These are phyloP conservation scores for Argentina silus DNA, from an alignment of 2,797 vertebrate genomes.

Conservation along the genomic window DNA sequence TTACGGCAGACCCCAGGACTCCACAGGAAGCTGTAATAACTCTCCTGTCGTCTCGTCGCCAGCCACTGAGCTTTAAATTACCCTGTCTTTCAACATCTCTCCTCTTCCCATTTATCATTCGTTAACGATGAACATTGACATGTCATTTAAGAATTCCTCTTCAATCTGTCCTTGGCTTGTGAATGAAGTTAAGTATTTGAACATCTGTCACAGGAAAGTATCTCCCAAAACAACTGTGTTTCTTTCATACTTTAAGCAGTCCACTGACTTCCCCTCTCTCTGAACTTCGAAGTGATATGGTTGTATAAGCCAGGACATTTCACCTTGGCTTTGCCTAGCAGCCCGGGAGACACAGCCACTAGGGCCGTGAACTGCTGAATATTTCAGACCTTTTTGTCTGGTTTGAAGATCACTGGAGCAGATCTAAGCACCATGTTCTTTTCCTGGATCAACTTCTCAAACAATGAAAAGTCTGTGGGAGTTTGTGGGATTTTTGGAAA, in stretches of 20 bases:
- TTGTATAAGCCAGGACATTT: too few relatives aligned
- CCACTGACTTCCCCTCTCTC: background rate
- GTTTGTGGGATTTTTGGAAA: too few relatives aligned
- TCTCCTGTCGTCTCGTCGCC: background rate
- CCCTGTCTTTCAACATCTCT: background rate
- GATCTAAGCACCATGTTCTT: constrained; percentile 34
- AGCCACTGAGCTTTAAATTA: background rate
- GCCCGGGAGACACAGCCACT: constrained; percentile 16
- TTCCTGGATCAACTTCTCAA: background rate
- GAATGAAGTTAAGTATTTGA: background rate
- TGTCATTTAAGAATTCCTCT: background rate
- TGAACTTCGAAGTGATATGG: background rate
- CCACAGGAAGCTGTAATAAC: constrained; percentile 19
- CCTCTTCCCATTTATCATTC: background rate
- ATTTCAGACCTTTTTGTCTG: constrained; percentile 45
- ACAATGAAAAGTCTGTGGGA: constrained; percentile 5
- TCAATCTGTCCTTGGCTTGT: background rate
- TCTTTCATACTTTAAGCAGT: background rate
- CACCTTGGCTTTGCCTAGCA: too few relatives aligned
- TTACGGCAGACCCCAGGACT: constrained; percentile 7
- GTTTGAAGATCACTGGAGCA: constrained; percentile 27
- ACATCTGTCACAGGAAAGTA: background rate
- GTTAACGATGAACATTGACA: background rate
- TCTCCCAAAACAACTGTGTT: background rate
- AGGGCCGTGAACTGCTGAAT: constrained; percentile 42